Evolutionary conservation across 92 coral and sea anemone genomes (phyloP), one percentile per base, ranked within the genome.

Genomic region (Parazoanthus atlanticus): DNA sequence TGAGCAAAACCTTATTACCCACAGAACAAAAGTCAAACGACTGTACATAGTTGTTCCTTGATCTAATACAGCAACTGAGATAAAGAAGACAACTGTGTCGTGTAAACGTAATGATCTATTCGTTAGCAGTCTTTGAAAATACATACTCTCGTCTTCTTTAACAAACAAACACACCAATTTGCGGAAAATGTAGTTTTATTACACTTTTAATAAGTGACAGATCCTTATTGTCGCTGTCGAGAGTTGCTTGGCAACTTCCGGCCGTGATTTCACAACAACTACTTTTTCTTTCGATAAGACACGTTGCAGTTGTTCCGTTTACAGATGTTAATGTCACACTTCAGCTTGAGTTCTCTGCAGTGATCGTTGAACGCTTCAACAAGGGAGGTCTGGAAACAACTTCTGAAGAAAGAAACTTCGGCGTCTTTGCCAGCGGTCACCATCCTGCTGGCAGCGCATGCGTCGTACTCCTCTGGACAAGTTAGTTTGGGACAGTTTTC

Each of bases 391-490:
- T 80, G 17, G 47, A 80, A 80, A 80, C 84, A 80, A 61, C 84
- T 80, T 25, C 84, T 80, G 46, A 54, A 80, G 71, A 46, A 80
- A 11, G 28, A 33, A 6, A 52, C 84, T 75, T 73, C 43, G 77
- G 38, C 41, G 10, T 31, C 77, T 54, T 56, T 56, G 84, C 69
- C 84, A 33, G 38, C 84, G 69, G 28, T 6, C 16, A 1, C 47
- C 85, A 80, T 80, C 46, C 43, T 80, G 46, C 43, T 52, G 15
- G 85, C 66, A 26, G 85, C 85, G 85, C 85, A 80, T 56, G 70
- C 85, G 85, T 56, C 85, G 47, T 38, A 80, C 28, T 28, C 46
- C 17, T 15, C 30, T 21, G 85, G 85, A 80, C 85, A 80, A 6
- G 72, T 56, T 32, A 13, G 46, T 64, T 80, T 80, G 29, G 85